Percentiles rank a stretch among this genome's conserved stretches.
Evolutionary conservation across 92 coral and sea anemone genomes (phyloP).

Genomic region (Porites lobata): DNA sequence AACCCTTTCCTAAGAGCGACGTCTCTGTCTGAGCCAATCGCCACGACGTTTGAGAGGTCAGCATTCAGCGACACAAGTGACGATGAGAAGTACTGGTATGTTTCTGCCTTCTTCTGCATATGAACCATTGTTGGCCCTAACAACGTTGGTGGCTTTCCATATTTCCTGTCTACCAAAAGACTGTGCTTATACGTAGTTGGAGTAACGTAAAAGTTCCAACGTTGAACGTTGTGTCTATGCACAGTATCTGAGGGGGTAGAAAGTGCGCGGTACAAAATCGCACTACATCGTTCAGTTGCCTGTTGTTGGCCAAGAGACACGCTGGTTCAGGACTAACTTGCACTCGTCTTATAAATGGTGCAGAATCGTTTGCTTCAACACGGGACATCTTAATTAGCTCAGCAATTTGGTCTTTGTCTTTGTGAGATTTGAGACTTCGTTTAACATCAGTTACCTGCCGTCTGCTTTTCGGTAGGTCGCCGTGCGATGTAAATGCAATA

Average conservation of each 20-base stretch:
- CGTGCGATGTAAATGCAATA: conserved; percentile 5
- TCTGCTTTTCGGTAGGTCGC: conserved; percentile 2
- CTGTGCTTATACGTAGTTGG: conserved; percentile 47
- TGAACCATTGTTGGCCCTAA: conserved; percentile 48
- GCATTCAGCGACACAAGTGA: neutral
- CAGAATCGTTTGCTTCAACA: neutral
- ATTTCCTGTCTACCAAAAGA: conserved; percentile 24
- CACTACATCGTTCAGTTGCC: conserved; percentile 3
- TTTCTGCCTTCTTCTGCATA: conserved; percentile 18
- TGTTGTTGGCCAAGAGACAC: neutral
- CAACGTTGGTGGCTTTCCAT: conserved; percentile 46
- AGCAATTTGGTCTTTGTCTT: conserved; percentile 8
- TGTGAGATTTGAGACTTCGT: neutral
- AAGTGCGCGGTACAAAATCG: conserved; percentile 2
- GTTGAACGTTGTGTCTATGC: conserved; percentile 61
- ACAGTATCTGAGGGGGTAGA: conserved; percentile 37
- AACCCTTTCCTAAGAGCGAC: conserved; percentile 44
- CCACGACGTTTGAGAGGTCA: conserved; percentile 20
- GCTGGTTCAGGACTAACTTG: conserved; percentile 14
- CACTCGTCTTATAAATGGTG: conserved; percentile 1
- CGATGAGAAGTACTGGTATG: conserved; percentile 15
- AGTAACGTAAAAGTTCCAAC: conserved; percentile 46
- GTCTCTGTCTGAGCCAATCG: conserved; percentile 52
- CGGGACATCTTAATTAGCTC: conserved; percentile 22
- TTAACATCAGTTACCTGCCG: neutral